Base-by-base conservation (phyloP, 2,888 invertebrate genomes). In the Torymus texanus region DNA sequence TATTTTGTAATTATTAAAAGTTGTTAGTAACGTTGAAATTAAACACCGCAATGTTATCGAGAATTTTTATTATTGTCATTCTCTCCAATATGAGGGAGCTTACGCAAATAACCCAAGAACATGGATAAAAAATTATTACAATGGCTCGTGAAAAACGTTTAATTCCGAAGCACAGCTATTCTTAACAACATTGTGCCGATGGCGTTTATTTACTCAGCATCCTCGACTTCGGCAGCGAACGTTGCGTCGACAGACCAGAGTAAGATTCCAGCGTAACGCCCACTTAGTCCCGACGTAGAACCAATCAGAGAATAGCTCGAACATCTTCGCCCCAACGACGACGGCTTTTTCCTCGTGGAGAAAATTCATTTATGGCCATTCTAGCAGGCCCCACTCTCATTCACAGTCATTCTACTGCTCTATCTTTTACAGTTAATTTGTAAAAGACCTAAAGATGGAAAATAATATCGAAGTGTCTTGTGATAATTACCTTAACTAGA, bases 201-300 rank as follows among this genome's bases (percentile, higher is more conserved):
- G 73, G 63, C 84, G 84, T 85, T 87, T 87, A 85, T 87, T 87
- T 87, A 83, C 79, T 75, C 85, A 85, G 85, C 85, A 84, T 84
- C 83, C 55, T 41, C 29, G 59, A 41, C 41, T 41, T 41, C 41
- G 41, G 8, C 41, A 5, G 41, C 41, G 41, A 41, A 41, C 41
- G 41, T 8, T 41, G 41, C 41, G 41, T 41, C 41, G 41, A 41
- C 41, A 41, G 41, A 41, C 1, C 41, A 41, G 41, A 41, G 41
- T 41, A 41, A 41, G 41, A 41, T 41, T 41, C 41, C n/a, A 13
- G 68, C 78, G 86, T 83, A 85, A 86, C 88, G 88, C 89, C 89
- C 85, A 84, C 85, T 76, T 41, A 41, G 53, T 78, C 70, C 79
- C 41, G 68, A 71, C 78, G 67, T 76, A 73, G 78, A 80, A 80